A percentile compares a stretch with the other conserved stretches of the same genome.
Evolutionary conservation across 37 sponge, comb jelly and placozoan genomes (phyloP).

Genomic region (Axinella damicornis): DNA sequence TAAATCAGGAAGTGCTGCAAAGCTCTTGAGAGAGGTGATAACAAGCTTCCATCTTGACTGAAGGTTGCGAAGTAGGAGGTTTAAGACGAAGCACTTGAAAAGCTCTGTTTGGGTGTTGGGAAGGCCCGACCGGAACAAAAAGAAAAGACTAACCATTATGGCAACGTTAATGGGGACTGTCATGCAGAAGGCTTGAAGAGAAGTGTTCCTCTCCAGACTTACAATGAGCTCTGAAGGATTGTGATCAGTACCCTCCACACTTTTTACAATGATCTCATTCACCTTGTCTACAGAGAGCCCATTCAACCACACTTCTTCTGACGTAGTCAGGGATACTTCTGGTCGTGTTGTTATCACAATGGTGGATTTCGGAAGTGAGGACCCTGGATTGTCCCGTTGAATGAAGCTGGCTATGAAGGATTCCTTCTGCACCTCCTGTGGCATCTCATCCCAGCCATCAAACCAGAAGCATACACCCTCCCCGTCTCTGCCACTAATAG

Average conservation of each 20-base stretch:
- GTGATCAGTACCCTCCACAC: neutral
- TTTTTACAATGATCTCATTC: neutral
- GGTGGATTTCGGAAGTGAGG: neutral
- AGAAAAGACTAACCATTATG: neutral
- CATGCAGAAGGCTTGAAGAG: no score
- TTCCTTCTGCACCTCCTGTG: no score
- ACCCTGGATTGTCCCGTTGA: neutral
- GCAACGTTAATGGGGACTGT: neutral
- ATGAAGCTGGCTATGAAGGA: no score
- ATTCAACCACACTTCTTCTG: no score
- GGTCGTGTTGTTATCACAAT: neutral
- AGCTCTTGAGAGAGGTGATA: neutral
- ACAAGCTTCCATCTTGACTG: neutral
- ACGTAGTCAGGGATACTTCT: no score
- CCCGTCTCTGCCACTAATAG: neutral
- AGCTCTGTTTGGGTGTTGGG: neutral
- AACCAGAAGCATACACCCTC: no score
- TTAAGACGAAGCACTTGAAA: neutral
- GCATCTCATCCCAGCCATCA: no score
- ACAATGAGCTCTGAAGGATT: no score
- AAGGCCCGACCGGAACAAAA: neutral
- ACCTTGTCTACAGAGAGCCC: no score
- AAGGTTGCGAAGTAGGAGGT: neutral
- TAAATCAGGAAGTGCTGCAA: neutral
- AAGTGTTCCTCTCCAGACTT: no score